phyloP scores from a whole-genome alignment of 2,113 vertebrate species.

The Pantherophis guttatus region DNA sequence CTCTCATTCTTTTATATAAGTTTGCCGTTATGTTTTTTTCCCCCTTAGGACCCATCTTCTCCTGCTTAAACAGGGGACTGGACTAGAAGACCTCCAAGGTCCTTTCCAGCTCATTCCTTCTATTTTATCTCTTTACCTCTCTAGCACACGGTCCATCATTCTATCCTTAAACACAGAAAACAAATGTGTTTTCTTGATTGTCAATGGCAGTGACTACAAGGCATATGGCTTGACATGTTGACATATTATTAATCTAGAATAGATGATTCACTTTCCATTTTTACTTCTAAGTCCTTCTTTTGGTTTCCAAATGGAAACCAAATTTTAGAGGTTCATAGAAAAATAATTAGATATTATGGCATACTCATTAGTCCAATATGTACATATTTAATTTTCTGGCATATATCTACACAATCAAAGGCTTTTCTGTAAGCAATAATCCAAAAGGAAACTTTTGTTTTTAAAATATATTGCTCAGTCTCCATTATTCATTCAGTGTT shows the following conservation, averaged over 20 bases:
- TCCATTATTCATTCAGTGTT: background rate
- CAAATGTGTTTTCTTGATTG: background rate
- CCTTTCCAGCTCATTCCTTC: no score
- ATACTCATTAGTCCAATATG: background rate
- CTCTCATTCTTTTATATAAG: background rate
- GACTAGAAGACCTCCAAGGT: no score
- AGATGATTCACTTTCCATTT: background rate
- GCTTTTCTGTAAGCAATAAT: background rate
- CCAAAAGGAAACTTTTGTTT: background rate
- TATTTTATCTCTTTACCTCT: no score
- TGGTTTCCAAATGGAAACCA: background rate
- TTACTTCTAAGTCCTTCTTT: background rate
- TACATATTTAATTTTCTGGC: background rate
- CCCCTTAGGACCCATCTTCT: background rate
- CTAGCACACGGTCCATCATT: background rate
- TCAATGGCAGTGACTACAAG: background rate
- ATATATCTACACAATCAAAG: background rate
- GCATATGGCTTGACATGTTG: background rate
- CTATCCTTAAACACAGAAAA: background rate
- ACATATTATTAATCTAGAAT: background rate
- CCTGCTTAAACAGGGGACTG: no score
- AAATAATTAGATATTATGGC: background rate
- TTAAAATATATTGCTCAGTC: background rate
- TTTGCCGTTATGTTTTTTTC: background rate
- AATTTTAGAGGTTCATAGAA: background rate